Percentiles rank a stretch among this genome's conserved stretches.
These are phyloP conservation scores for Capromys pilorides DNA, from an alignment of 2,797 vertebrate genomes.

Conservation along the genomic window DNA sequence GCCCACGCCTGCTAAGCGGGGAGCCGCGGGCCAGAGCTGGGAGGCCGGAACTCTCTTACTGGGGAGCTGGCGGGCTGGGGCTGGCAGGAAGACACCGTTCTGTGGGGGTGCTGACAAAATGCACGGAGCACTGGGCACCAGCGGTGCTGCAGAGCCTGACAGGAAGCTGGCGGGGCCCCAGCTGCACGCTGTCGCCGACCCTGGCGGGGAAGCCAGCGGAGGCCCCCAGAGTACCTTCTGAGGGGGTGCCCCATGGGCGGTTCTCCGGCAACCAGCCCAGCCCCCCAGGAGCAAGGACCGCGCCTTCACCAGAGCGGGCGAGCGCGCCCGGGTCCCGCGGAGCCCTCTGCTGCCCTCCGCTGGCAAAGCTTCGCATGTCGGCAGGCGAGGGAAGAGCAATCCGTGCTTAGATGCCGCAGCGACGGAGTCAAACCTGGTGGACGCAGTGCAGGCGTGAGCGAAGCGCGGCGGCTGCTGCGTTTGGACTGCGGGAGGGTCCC, in stretches of 20 bases:
- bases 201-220: background rate
- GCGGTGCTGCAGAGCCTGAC: too few relatives aligned
- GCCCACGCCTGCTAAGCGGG: background rate
- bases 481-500: background rate
- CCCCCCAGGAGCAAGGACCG: background rate
- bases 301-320: background rate
- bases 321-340: background rate
- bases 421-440: background rate
- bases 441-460: background rate
- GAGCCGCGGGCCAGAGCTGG: background rate
- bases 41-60: background rate
- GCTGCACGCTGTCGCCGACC: background rate
- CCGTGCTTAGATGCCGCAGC: background rate
- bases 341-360: background rate
- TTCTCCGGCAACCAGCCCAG: background rate
- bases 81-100: background rate
- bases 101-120: background rate
- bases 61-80: background rate
- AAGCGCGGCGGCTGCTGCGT: background rate
- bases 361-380: background rate
- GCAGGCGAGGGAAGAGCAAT: background rate
- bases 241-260: fast-evolving
- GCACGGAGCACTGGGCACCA: background rate
- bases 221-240: background rate
- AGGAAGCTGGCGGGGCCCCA: background rate